Percentiles rank a stretch among this genome's conserved stretches.
phyloP scores from a whole-genome alignment of 2,797 vertebrate genomes.

The Hapalemur alaotrensis region DNA sequence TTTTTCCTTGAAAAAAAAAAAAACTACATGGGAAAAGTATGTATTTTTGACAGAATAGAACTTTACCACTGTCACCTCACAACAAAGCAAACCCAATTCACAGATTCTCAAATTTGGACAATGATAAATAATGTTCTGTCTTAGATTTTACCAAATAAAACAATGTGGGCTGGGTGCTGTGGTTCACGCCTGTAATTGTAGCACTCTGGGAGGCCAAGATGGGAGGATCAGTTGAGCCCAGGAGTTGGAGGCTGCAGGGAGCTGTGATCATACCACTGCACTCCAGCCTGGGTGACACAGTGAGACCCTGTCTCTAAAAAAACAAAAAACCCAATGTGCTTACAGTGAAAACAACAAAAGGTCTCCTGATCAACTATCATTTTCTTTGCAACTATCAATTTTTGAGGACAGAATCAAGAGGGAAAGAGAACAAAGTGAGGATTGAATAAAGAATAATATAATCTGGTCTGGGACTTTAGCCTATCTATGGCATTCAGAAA shows the following conservation, averaged over 20 bases:
- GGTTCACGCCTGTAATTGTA: background rate
- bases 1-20: background rate
- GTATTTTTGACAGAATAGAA: conserved; percentile 47
- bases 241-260: background rate
- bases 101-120: background rate
- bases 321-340: background rate
- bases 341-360: background rate
- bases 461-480: background rate
- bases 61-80: conserved; percentile 7
- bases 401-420: background rate
- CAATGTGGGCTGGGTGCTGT: background rate
- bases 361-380: background rate
- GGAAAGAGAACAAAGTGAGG: background rate
- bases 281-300: background rate
- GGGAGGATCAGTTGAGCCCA: background rate
- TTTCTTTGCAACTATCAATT: conserved; percentile 12
- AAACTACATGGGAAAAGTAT: background rate
- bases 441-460: background rate
- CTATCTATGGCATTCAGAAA: background rate
- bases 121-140: conserved; percentile 13
- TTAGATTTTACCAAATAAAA: conserved; percentile 35
- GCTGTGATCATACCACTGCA: background rate
- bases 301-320: background rate
- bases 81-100: conserved; percentile 54
- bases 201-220: background rate